These are phyloP conservation scores for Hypomesus transpacificus DNA, from an alignment of 2,113 vertebrate species.

Conservation along the genomic window DNA sequence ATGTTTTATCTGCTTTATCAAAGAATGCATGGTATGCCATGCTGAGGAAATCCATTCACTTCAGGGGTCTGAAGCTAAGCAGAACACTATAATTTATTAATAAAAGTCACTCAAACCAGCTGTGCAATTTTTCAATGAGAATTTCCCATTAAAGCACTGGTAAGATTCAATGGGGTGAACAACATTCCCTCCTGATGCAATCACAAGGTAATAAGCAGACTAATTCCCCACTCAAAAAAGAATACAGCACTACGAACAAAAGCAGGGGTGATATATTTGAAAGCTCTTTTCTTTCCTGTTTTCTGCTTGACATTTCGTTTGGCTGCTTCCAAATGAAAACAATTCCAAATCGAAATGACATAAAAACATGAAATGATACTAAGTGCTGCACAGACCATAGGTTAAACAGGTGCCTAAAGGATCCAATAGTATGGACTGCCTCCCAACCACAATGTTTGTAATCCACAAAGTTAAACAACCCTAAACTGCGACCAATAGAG, in stretches of 20 bases:
- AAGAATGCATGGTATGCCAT: slow-evolving; percentile 9
- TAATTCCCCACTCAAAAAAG: slow-evolving; percentile 14
- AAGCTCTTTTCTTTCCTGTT: neutral
- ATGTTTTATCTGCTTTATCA: slow-evolving; percentile 12
- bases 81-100: slow-evolving; percentile 14
- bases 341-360: too few species aligned
- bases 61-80: slow-evolving; percentile 15
- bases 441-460: too few species aligned
- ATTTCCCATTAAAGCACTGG: slow-evolving; percentile 30
- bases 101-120: slow-evolving; percentile 20
- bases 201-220: slow-evolving; percentile 32
- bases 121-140: slow-evolving; percentile 15
- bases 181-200: slow-evolving; percentile 36
- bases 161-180: slow-evolving; percentile 21
- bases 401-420: too few species aligned
- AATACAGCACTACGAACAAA: neutral
- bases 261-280: neutral
- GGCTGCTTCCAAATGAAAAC: too few species aligned
- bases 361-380: neutral
- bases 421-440: too few species aligned
- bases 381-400: neutral
- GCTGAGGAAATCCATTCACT: slow-evolving; percentile 25
- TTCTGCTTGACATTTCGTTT: neutral
- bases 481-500: neutral
- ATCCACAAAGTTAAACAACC: too few species aligned